These are phyloP conservation scores for Tamandua tetradactyla DNA, from an alignment of 2,797 vertebrate genomes.

Conservation along the genomic window DNA sequence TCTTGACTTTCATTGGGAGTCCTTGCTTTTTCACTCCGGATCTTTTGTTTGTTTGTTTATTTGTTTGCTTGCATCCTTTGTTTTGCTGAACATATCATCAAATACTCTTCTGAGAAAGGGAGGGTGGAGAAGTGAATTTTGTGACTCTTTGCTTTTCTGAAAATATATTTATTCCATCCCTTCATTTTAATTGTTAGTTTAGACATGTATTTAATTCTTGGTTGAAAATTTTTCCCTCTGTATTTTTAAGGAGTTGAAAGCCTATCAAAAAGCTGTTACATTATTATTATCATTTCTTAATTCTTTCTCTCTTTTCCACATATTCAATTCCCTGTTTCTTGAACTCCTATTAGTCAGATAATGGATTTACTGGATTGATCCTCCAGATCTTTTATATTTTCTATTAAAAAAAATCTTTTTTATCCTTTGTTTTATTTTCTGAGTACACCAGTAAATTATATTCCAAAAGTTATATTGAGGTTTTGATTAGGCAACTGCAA, in stretches of 20 bases:
- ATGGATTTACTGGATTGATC: not conserved
- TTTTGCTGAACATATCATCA: not conserved
- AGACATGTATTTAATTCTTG: not conserved
- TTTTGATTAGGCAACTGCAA: not conserved
- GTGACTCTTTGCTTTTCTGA: not conserved
- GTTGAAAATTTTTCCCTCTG: not conserved
- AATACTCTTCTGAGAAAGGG: not conserved
- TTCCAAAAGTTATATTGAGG: not conserved
- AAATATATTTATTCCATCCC: not conserved
- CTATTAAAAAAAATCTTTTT: not conserved
- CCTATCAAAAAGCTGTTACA: not conserved
- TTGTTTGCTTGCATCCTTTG: not conserved
- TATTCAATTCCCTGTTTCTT: not conserved
- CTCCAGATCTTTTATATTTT: not conserved
- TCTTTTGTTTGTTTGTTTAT: not conserved
- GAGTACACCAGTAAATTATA: not conserved
- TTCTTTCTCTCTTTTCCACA: not conserved
- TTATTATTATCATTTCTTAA: not conserved
- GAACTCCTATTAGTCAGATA: not conserved
- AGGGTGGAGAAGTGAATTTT: not conserved
- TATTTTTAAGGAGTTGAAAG: not conserved
- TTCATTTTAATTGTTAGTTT: not conserved
- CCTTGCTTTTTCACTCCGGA: not conserved
- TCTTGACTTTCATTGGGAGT: not conserved
- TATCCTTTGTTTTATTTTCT: not conserved